These are phyloP conservation scores for Bucorvus abyssinicus DNA, from an alignment of 2,797 vertebrate species.

Conservation along the genomic window DNA sequence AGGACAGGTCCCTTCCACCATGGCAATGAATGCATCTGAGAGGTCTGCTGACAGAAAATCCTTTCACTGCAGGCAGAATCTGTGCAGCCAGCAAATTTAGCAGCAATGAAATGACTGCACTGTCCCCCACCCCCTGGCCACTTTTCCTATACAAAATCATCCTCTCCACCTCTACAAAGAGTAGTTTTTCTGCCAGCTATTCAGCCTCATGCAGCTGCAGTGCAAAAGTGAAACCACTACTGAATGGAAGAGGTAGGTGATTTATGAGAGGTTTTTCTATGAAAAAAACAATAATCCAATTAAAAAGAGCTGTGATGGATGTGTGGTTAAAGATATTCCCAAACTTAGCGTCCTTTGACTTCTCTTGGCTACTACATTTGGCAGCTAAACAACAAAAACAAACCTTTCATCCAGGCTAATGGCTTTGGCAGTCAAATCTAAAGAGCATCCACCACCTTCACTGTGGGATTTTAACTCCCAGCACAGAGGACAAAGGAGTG, in stretches of 20 bases:
- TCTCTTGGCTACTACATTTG: constrained; percentile 7
- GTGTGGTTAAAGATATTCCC: constrained; percentile 33
- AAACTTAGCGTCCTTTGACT: background rate
- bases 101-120: background rate
- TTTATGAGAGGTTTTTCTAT: constrained; percentile 6
- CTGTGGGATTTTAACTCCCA: background rate
- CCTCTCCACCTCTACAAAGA: background rate
- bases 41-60: background rate
- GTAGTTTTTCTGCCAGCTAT: background rate
- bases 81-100: background rate
- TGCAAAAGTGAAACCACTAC: background rate
- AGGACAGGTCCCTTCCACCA: background rate
- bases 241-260: background rate
- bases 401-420: background rate
- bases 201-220: background rate
- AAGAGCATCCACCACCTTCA: background rate
- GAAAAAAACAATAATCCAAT: constrained; percentile 17
- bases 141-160: background rate
- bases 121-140: too few relatives aligned
- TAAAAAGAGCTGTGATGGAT: background rate
- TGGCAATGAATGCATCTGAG: background rate
- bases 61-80: background rate
- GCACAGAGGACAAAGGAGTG: background rate
- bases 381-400: constrained; percentile 23
- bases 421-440: background rate